Evolutionary conservation across 2,888 invertebrate genomes (phyloP), one percentile per base, ranked within the genome.

Genomic region (Andrena camellia): DNA sequence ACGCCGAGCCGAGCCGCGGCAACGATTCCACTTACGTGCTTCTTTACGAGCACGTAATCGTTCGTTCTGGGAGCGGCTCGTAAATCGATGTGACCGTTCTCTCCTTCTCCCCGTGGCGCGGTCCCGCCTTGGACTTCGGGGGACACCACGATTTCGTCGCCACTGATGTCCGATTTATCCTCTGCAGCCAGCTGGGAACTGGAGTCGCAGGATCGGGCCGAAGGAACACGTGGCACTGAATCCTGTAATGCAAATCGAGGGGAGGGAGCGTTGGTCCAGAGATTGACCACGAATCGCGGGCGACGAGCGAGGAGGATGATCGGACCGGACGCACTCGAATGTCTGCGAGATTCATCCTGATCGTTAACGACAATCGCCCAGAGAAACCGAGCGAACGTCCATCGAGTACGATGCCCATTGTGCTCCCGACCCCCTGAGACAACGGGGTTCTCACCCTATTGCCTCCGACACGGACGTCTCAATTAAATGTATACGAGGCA

Each of bases 391-490:
- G 63, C 60, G 69, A 66, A 77, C 59, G 85, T 83, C 81, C 85
- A 66, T 78, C 77, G 75, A 77, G 62, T 68, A 67, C 62, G 20
- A 23, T 70, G 62, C 52, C 73, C 78, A 87, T 88, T 89, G 89
- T 89, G 48, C 35, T 75, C 67, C 57, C 54, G 67, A 79, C 82
- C 88, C 88, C 85, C 83, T 75, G 88, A 89, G 89, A 88, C 88
- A 85, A 86, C 89, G 80, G 88, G 89, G 90, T 92, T 92, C 90
- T 92, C 93, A 92, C 93, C 93, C 93, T 92, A 93, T 93, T 92
- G 93, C 93, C 90, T 92, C 88, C 91, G 92, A 92, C 93, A 91
- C 91, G 93, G 92, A 93, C 93, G 93, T 93, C 93, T 93, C 93
- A 93, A 93, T 93, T 93, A 93, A 93, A 93, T 92, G 93, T 90